phyloP scores from a whole-genome alignment of 1,140 invertebrate genomes.

The Drosophila pachea region DNA sequence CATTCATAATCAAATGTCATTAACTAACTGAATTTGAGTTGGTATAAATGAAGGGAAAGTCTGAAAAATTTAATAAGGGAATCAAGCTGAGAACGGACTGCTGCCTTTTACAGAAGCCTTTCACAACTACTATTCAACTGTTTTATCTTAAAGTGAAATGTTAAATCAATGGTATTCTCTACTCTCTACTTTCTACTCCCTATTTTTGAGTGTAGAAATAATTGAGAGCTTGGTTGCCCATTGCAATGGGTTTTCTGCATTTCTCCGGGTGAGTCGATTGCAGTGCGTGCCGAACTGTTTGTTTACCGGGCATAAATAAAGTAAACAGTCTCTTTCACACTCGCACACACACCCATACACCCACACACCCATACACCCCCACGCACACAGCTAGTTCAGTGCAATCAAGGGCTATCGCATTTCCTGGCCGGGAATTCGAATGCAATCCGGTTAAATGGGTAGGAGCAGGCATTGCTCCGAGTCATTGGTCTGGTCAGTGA shows the following conservation, averaged over 20 bases:
- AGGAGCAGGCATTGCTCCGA: not conserved
- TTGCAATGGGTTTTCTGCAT: slow-evolving; percentile 28
- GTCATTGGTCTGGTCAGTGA: slow-evolving; percentile 22
- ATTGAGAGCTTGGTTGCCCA: slow-evolving; percentile 48
- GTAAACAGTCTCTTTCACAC: slow-evolving; percentile 25
- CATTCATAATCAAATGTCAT: slow-evolving; percentile 29
- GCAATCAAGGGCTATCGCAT: slow-evolving; percentile 68
- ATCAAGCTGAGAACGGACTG: no score
- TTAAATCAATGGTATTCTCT: slow-evolving; percentile 18
- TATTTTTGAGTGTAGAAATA: slow-evolving; percentile 41
- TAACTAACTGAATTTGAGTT: slow-evolving; percentile 7
- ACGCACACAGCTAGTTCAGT: slow-evolving; percentile 34
- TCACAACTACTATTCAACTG: no score
- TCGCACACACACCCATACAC: slow-evolving; percentile 22
- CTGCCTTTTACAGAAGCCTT: not conserved
- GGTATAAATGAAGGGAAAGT: not conserved
- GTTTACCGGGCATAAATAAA: slow-evolving; percentile 69
- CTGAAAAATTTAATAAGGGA: no score
- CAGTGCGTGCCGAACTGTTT: slow-evolving; percentile 51
- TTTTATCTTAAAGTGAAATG: slow-evolving; percentile 2
- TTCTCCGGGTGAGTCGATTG: slow-evolving; percentile 11
- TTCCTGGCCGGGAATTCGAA: slow-evolving; percentile 28
- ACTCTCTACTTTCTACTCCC: slow-evolving; percentile 8
- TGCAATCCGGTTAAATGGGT: slow-evolving; percentile 15
- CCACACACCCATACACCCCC: not conserved